These are phyloP conservation scores for Sarcophaga bullata DNA, from an alignment of 1,140 invertebrate genomes.

Conservation along the genomic window DNA sequence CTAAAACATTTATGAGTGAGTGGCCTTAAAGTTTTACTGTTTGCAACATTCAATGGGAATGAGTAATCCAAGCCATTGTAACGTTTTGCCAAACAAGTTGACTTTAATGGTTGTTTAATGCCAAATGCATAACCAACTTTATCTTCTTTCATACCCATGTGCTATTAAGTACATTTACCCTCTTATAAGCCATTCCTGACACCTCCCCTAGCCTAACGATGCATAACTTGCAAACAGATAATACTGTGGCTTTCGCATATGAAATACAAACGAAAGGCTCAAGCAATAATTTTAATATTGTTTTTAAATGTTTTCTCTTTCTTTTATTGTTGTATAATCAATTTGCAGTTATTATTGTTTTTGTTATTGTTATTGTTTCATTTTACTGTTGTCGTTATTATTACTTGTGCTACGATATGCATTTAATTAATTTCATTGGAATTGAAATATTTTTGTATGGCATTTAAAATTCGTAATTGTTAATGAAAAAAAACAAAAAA, in stretches of 20 bases:
- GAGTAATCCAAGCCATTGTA: neutral
- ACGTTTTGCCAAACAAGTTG: neutral
- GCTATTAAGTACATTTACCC: no score
- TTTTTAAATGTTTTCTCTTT: conserved; percentile 11
- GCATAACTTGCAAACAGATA: no score
- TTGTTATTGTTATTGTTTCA: neutral
- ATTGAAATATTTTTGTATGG: neutral
- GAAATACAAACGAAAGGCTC: conserved; percentile 7
- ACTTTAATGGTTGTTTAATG: neutral
- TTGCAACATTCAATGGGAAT: neutral
- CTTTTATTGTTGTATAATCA: neutral
- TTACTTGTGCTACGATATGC: neutral
- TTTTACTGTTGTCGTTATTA: no score
- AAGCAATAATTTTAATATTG: neutral
- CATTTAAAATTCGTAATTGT: neutral
- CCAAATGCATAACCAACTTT: neutral
- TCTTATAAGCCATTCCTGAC: no score
- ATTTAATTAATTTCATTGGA: conserved; percentile 5
- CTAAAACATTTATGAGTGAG: neutral
- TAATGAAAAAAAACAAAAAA: no score
- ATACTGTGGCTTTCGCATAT: conserved; percentile 2
- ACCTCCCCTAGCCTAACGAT: no score
- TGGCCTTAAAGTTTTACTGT: neutral
- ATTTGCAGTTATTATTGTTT: neutral
- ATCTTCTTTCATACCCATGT: neutral